Base-by-base conservation (phyloP, 2,797 vertebrate species). In the Pseudochromis fuscus region DNA sequence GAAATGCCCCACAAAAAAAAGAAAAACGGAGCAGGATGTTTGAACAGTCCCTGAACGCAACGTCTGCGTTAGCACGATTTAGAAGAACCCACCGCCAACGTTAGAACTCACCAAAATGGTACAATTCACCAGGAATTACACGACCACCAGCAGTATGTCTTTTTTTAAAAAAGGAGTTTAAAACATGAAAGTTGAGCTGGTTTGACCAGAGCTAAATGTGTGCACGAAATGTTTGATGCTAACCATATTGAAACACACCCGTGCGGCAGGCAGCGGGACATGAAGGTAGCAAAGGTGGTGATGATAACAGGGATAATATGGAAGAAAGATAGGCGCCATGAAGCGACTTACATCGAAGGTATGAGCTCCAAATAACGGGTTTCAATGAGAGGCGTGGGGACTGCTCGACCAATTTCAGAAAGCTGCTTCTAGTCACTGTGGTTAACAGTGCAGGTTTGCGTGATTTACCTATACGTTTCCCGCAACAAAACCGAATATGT, bases 311-410 rank as follows among this genome's bases (percentile, higher is more conserved):
- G 78, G 87, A 80, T 86, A 85, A 61, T 55, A 85, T 72, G 84
- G 86, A 53, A 50, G 79, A 50, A n/a, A 77, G 81, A 82, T 25
- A 82, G 89, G 72, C 88, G 91, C 89, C 89, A 89, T 88, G 79
- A 75, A 89, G 56, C 73, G 51, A 24, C 30, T 30, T 11, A 49
- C 33, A 49, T n/a, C 72, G 73, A 68, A 75, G 77, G 80, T 67
- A 84, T 58, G 74, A 52, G 42, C 23, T 44, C 31, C 18, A 27
- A 3, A 50, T 79, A 81, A 59, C 81, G 76, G 69, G 4, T 57
- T 69, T 74, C 7, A 58, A 0, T 2, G 5, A 10, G 18, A 42
- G 71, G 31, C 48, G 7, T 31, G 23, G 9, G 3, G 28, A 25
- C 52, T 58, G 1, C 1, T 21, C 30, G 7, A 5, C 8, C 9